phyloP scores from a whole-genome alignment of 2,113 vertebrate genomes.

The Delphinus delphis region DNA sequence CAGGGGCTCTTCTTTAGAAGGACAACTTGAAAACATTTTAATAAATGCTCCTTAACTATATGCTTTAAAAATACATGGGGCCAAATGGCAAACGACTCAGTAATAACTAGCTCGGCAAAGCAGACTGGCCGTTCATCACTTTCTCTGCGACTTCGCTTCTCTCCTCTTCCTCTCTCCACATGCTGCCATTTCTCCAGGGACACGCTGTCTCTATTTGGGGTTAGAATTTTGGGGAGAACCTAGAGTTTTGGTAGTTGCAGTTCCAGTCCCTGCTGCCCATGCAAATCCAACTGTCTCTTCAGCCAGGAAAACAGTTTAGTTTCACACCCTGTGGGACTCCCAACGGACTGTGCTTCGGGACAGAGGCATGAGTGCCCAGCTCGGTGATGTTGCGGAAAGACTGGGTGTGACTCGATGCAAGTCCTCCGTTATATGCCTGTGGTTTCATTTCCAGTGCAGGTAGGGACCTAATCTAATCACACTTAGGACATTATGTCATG shows the following conservation, averaged over 20 bases:
- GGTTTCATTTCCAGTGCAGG: background rate
- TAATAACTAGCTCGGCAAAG: slow-evolving; percentile 35
- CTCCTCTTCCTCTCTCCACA: background rate
- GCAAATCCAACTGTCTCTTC: background rate
- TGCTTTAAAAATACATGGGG: slow-evolving; percentile 70
- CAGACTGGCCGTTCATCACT: background rate
- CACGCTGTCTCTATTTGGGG: background rate
- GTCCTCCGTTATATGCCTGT: background rate
- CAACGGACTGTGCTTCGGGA: slow-evolving; percentile 9
- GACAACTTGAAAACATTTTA: slow-evolving; percentile 73
- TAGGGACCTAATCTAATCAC: background rate
- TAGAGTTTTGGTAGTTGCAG: background rate
- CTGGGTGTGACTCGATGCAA: background rate
- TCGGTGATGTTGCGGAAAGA: background rate
- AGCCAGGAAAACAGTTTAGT: slow-evolving; percentile 31
- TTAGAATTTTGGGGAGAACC: background rate
- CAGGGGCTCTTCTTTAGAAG: slow-evolving; percentile 64
- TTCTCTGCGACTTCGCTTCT: background rate
- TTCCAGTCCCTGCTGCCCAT: background rate
- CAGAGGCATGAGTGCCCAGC: background rate
- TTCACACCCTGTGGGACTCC: background rate
- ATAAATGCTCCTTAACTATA: slow-evolving; percentile 65
- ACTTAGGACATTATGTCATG: background rate
- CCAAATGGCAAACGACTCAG: slow-evolving; percentile 39
- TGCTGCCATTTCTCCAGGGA: background rate